Evolutionary conservation across 1,140 invertebrate genomes (phyloP).

Genomic region (Zeugodacus cucurbitae): DNA sequence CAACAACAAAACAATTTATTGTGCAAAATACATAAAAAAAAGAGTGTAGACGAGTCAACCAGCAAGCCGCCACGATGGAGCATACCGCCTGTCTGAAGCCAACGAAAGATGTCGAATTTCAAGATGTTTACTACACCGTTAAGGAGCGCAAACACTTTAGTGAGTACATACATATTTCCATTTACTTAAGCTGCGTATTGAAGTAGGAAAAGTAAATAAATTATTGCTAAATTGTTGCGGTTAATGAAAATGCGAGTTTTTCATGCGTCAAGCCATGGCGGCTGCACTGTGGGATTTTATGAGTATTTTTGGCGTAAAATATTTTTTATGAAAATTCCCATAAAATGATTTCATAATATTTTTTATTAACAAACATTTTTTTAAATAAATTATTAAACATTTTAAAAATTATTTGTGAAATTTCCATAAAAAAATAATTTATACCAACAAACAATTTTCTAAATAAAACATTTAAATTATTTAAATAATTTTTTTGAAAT

Average conservation of each 20-base stretch:
- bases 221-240: background rate
- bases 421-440: no score
- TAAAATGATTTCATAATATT: no score
- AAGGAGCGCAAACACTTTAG: conserved; percentile 55
- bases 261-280: background rate
- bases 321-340: no score
- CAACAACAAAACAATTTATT: background rate
- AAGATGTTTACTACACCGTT: conserved; percentile 63
- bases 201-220: background rate
- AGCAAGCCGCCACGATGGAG: conserved; percentile 54
- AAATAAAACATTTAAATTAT: no score
- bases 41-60: background rate
- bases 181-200: background rate
- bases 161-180: conserved; percentile 49
- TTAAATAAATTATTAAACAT: no score
- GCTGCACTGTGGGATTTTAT: background rate
- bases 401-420: no score
- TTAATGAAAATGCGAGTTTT: background rate
- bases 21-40: background rate
- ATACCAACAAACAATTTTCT: no score
- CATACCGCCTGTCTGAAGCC: conserved; percentile 52
- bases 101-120: conserved; percentile 64
- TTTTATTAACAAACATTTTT: no score
- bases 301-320: no score
- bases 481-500: no score